Evolutionary conservation across 2,888 invertebrate genomes (phyloP), one percentile per base, ranked within the genome.

Genomic region (Drosophila pseudotalamancana): DNA sequence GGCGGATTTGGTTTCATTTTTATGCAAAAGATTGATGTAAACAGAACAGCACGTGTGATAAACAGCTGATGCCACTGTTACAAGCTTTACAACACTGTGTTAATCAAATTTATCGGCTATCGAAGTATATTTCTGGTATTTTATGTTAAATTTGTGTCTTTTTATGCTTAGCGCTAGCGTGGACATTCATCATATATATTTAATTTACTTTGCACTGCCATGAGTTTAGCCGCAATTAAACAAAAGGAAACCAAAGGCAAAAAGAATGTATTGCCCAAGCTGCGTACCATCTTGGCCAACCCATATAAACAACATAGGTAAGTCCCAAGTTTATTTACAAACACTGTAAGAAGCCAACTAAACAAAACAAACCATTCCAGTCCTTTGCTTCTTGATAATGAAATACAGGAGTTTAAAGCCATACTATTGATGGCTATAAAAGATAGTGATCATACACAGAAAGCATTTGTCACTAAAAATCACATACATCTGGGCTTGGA

Each of bases 261-360:
- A 25, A 85, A 85, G 18, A 88, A 89, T 21, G 16, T 32, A 0
- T 31, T 89, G 19, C 89, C 90, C 4, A 89, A 86, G 29, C 43
- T 89, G n/a, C 89, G 89, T 21, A 77, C 78, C 2, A 63, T 89
- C 11, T 32, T 89, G 31, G 90, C 87, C 6, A 87, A 81, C 76
- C 90, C 89, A 0, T 72, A 74, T 37, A 86, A 87, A 43, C 66
- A 73, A 0, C 67, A 82, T 46, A 67, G 78, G 88, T 88, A 25
- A 68, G 54, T 35, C 6, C 12, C 5, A 6, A 29, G 0, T 18
- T 4, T 3, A 4, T 6, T 11, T 8, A 9, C 5, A 1, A 0
- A 2, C 6, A 16, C 6, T n/a, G 4, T 11, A 51, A 0, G 8
- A 9, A 34, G 8, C 6, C 31, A 55, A 23, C 2, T 45, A 1